phyloP scores from a whole-genome alignment of 1,140 invertebrate genomes.

The Orchestia grillus region DNA sequence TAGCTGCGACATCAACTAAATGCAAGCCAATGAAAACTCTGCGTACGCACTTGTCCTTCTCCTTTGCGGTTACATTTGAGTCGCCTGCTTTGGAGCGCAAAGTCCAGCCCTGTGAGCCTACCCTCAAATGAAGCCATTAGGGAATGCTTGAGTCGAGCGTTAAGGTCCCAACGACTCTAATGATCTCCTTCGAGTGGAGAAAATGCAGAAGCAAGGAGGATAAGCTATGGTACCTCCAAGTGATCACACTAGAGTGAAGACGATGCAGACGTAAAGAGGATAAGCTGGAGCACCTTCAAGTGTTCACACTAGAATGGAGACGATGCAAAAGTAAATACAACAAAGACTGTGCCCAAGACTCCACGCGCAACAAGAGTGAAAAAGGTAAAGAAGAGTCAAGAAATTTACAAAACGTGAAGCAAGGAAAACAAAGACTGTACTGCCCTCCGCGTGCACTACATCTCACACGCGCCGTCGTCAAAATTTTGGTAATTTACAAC shows the following conservation, averaged over 20 bases:
- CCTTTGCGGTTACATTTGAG: background rate
- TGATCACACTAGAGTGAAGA: background rate
- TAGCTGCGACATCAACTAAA: background rate
- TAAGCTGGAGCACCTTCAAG: background rate
- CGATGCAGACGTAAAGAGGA: background rate
- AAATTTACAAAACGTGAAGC: no score
- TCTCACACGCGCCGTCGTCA: background rate
- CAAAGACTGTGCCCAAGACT: background rate
- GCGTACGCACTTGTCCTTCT: background rate
- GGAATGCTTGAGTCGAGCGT: background rate
- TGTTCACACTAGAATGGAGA: background rate
- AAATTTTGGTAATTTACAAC: constrained; percentile 15
- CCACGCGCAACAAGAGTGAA: no score
- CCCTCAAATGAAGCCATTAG: background rate
- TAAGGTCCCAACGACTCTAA: background rate
- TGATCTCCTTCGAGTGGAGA: background rate
- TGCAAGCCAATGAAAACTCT: no score
- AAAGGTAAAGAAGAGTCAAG: no score
- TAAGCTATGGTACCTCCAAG: background rate
- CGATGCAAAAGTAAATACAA: background rate
- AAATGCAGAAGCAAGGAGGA: background rate
- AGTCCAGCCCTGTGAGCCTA: background rate
- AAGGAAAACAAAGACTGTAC: no score
- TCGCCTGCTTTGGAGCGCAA: background rate
- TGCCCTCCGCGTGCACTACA: background rate